Base-by-base conservation (phyloP, 1,140 invertebrate genomes). In the Spodoptera frugiperda region DNA sequence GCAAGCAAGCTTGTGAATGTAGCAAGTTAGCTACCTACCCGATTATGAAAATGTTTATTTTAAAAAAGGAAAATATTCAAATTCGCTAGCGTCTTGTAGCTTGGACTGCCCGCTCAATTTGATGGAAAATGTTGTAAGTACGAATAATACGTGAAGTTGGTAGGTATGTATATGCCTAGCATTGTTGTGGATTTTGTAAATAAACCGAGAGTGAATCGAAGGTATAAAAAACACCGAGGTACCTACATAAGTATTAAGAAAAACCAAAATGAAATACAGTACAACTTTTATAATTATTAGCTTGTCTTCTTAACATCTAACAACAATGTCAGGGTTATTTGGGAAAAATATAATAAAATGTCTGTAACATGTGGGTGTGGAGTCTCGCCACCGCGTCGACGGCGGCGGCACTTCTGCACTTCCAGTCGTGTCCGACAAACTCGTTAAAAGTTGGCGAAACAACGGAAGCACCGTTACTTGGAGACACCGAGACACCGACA, bases 391-490 rank as follows among this genome's bases (percentile, higher is more conserved):
- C 59, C 59, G 19, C 2, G 30, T 30, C 57, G 79, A 55, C 82
- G 83, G 82, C 85, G 84, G 78, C 83, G 82, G 71, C 88, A 83
- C 83, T 82, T 83, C 81, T 82, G 78, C 70, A 83, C 82, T 86
- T 83, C 78, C 78, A 84, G 78, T 81, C 84, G 80, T 90, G 91
- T 92, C 92, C 92, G 84, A 91, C 91, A 92, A 93, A 93, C 92
- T 93, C 92, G 92, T 93, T 93, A 93, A 93, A 93, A 93, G 86
- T 93, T 93, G 84, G 89, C 76, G 86, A 91, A 90, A 93, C 92
- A 93, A 91, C 91, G 88, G 87, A 89, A 90, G 86, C 88, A 84
- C 77, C 88, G 87, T 91, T 89, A 88, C 89, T 89, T 82, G 61
- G 81, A 44, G 59, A 59, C 55, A 59, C 55, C 67, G 49, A 71